Conservation (phyloP, 2,113 vertebrate genomes). For the Apodemus speciosus region DNA sequence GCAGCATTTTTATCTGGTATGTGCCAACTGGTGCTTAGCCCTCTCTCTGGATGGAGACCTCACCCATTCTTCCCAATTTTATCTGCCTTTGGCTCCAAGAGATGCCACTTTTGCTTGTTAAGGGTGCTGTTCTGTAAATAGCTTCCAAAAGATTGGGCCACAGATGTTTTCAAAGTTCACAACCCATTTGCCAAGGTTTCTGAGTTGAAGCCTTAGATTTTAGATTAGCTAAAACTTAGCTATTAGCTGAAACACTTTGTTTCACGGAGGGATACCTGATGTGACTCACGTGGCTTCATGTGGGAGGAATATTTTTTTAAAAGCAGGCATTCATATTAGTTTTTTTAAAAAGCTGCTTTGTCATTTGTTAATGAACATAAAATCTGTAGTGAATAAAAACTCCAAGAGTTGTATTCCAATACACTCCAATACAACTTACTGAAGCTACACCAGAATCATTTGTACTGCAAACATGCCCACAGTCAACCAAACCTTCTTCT, state of each 20-base stretch:
- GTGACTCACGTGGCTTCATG: background rate
- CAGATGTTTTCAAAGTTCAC: background rate
- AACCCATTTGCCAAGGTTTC: background rate
- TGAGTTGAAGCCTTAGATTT: constrained; percentile 10
- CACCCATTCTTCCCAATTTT: background rate
- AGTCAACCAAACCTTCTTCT: background rate
- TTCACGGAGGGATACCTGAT: background rate
- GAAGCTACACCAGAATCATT: background rate
- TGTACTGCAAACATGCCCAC: background rate
- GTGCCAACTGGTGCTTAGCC: background rate
- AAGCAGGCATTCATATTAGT: background rate
- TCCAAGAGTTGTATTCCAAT: too few species aligned
- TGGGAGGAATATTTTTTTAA: background rate
- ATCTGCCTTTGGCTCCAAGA: background rate
- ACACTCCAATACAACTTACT: background rate
- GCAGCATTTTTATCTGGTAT: background rate
- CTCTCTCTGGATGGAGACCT: background rate
- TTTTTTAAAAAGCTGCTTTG: background rate
- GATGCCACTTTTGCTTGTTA: background rate
- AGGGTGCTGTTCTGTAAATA: background rate
- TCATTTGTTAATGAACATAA: background rate
- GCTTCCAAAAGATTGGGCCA: background rate
- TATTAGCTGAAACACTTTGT: background rate
- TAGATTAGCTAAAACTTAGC: background rate
- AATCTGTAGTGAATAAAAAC: background rate